These are phyloP conservation scores for Caenorhabditis sp. DNA, from an alignment of 2,888 invertebrate species.

Conservation along the genomic window DNA sequence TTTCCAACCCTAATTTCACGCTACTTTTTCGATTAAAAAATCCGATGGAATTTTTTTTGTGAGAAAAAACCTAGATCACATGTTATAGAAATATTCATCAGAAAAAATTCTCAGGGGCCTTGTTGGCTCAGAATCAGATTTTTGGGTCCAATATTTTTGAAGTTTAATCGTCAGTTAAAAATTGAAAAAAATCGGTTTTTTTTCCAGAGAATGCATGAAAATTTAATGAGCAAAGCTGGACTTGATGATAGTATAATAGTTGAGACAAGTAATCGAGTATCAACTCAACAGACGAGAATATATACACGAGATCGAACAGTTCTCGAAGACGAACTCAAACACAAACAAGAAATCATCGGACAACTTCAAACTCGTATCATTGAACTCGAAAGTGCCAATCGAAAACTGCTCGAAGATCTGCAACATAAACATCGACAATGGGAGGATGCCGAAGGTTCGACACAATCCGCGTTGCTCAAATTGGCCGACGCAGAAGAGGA, in stretches of 20 bases:
- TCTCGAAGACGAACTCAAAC: conserved; percentile 17
- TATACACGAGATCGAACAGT: conserved; percentile 14
- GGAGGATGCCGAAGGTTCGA: conserved; percentile 3
- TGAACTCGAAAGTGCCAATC: conserved; percentile 2
- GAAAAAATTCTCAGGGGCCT: too few species aligned
- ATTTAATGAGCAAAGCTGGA: conserved; percentile 11
- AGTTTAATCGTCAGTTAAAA: too few species aligned
- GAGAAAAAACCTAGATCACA: too few species aligned
- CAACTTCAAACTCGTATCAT: conserved; percentile 7
- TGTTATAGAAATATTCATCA: too few species aligned
- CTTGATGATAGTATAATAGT: conserved; percentile 31
- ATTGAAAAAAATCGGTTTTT: not conserved
- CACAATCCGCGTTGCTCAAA: not conserved
- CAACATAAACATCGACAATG: not conserved
- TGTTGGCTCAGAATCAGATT: too few species aligned
- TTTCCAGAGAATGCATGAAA: conserved; percentile 12
- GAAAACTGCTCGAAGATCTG: conserved; percentile 3
- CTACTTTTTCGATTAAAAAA: too few species aligned
- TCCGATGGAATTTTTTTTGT: too few species aligned
- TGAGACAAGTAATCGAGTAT: conserved; percentile 22
- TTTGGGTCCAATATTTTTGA: too few species aligned
- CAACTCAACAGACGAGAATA: conserved; percentile 27
- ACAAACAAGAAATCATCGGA: conserved; percentile 12
- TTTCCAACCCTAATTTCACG: too few species aligned
- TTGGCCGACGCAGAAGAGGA: not conserved